Evolutionary conservation across 92 coral and sea anemone genomes (phyloP).

Genomic region (Anthopleura xanthogrammica): DNA sequence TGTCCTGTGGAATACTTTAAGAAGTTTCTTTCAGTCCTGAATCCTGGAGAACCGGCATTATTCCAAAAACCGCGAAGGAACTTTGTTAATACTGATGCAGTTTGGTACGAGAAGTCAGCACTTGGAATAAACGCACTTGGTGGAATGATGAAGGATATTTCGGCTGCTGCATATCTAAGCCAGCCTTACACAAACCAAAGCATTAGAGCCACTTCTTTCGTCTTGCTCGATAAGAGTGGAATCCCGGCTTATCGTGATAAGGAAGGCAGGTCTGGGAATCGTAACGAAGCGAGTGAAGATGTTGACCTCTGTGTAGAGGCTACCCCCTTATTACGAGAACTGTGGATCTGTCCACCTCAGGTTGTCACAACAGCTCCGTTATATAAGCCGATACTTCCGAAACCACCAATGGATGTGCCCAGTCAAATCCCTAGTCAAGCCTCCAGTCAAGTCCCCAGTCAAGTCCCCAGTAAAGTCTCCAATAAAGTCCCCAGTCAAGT

Average conservation of each 20-base stretch:
- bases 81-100: not conserved
- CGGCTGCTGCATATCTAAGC: constrained; percentile 14
- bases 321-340: not conserved
- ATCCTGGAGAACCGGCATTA: constrained; percentile 29
- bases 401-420: not conserved
- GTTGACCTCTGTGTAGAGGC: not conserved
- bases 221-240: not conserved
- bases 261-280: not conserved
- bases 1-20: constrained; percentile 44
- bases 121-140: constrained; percentile 17
- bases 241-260: not conserved
- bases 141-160: constrained; percentile 17
- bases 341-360: not conserved
- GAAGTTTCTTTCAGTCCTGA: constrained; percentile 17
- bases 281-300: not conserved
- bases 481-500: no score
- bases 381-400: not conserved
- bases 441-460: no score
- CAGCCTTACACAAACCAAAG: constrained; percentile 15
- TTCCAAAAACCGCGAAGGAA: constrained; percentile 19
- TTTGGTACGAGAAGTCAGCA: constrained; percentile 18
- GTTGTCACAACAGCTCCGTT: not conserved
- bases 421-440: not conserved
- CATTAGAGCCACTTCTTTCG: constrained; percentile 12
- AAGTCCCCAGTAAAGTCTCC: no score